Evolutionary conservation across 1,140 invertebrate genomes (phyloP).

Genomic region (Euwallacea similis): DNA sequence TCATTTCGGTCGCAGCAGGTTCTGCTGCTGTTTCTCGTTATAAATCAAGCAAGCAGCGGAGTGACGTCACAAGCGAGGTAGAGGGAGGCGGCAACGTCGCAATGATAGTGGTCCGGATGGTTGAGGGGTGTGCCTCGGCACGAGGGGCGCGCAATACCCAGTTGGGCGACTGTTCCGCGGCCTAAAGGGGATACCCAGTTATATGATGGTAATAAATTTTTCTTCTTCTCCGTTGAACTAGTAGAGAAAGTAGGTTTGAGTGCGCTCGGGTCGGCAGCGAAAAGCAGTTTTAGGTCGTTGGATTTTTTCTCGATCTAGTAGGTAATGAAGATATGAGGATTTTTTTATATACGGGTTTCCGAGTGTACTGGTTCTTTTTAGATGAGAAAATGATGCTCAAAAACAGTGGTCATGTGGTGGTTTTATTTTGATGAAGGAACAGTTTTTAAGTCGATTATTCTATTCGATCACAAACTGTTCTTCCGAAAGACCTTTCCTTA

Average conservation of each 20-base stretch:
- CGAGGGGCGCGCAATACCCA: constrained; percentile 2
- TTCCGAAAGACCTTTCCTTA: no score
- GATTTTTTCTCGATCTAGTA: no score
- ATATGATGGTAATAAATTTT: constrained; percentile 42
- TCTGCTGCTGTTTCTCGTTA: constrained; percentile 49
- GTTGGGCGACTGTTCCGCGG: constrained; percentile 20
- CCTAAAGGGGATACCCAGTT: constrained; percentile 41
- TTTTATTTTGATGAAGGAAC: no score
- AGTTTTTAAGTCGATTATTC: no score
- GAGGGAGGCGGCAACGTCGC: constrained; percentile 37
- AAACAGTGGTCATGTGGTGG: no score
- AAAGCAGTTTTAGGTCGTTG: constrained; percentile 22
- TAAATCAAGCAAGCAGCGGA: constrained; percentile 49
- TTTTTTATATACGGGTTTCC: no score
- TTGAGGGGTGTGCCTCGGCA: constrained; percentile 12
- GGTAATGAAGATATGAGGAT: no score
- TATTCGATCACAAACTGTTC: no score
- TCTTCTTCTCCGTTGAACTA: constrained; percentile 21
- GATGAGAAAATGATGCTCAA: no score
- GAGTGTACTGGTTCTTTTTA: no score
- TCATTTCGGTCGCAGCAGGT: constrained; percentile 40
- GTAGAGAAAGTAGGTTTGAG: constrained; percentile 44
- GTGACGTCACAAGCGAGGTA: constrained; percentile 47
- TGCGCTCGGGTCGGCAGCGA: constrained; percentile 7
- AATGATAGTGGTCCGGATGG: constrained; percentile 18